Conservation (phyloP, 2,888 invertebrate species). For the Boloria selene region DNA sequence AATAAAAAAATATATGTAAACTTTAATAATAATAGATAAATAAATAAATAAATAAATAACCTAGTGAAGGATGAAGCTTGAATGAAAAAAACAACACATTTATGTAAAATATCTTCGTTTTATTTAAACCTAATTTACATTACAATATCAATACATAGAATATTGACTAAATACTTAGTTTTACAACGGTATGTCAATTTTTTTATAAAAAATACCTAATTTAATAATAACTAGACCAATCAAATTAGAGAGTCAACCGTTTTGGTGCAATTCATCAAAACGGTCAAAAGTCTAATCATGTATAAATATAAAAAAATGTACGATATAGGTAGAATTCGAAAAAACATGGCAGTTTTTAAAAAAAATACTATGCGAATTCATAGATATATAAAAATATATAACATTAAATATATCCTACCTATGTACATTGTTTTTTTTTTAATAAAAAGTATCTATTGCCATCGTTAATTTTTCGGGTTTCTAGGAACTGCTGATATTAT, state of each 20-base stretch:
- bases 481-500: constrained; percentile 34
- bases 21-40: no score
- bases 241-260: constrained; percentile 75
- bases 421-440: constrained; percentile 28
- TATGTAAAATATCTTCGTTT: constrained; percentile 67
- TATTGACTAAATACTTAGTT: constrained; percentile 65
- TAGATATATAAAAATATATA: constrained; percentile 30
- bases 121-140: constrained; percentile 63
- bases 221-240: constrained; percentile 55
- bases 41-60: no score
- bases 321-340: constrained; percentile 42
- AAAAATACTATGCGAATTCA: constrained; percentile 23
- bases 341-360: constrained; percentile 48
- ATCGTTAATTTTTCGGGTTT: constrained; percentile 21
- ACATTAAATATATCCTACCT: constrained; percentile 35
- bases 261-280: constrained; percentile 60
- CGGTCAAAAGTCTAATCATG: constrained; percentile 74
- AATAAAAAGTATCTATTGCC: constrained; percentile 22
- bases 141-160: constrained; percentile 59
- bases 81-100: constrained; percentile 40
- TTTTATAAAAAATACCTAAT: constrained; percentile 42
- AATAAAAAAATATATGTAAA: no score
- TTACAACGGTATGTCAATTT: constrained; percentile 47
- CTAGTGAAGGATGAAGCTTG: no score
- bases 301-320: constrained; percentile 45